phyloP scores from a whole-genome alignment of 2,797 vertebrate species.

The Macroramphosus scolopax region DNA sequence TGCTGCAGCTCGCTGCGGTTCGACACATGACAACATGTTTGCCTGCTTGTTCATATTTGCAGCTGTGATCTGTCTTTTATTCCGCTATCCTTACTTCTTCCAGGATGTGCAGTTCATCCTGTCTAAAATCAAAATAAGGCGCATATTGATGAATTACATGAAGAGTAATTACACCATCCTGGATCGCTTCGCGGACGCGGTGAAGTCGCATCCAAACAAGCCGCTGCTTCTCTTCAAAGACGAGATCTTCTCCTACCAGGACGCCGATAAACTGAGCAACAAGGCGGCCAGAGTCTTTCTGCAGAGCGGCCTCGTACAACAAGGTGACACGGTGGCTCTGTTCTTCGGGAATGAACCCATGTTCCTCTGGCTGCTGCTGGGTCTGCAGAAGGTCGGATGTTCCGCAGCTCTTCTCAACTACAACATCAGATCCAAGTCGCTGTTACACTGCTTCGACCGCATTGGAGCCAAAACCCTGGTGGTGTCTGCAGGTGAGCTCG shows the following conservation, averaged over 20 bases:
- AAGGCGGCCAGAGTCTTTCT: constrained; percentile 70
- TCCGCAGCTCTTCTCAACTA: constrained; percentile 78
- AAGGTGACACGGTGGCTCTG: constrained; percentile 79
- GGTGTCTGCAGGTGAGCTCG: constrained; percentile 68
- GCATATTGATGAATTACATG: background rate
- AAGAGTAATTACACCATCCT: constrained; percentile 59
- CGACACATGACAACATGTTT: too few relatives aligned
- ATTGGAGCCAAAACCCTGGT: constrained; percentile 76
- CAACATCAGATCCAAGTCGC: constrained; percentile 74
- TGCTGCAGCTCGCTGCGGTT: too few relatives aligned
- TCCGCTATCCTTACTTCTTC: constrained; percentile 37
- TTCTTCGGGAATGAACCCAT: constrained; percentile 76
- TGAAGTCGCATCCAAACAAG: constrained; percentile 63
- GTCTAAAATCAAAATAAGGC: rapidly evolving
- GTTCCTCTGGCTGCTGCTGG: constrained; percentile 81
- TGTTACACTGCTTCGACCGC: constrained; percentile 79
- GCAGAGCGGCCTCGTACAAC: constrained; percentile 48
- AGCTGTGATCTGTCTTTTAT: background rate
- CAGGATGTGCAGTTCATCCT: constrained; percentile 37
- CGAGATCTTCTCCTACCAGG: constrained; percentile 67
- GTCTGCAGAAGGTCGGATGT: constrained; percentile 80
- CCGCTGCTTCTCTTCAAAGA: constrained; percentile 69
- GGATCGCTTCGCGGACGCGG: constrained; percentile 64
- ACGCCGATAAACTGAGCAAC: constrained; percentile 78
- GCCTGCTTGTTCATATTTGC: too few relatives aligned